phyloP scores from a whole-genome alignment of 2,797 vertebrate species.

The Xenentodon cancila region DNA sequence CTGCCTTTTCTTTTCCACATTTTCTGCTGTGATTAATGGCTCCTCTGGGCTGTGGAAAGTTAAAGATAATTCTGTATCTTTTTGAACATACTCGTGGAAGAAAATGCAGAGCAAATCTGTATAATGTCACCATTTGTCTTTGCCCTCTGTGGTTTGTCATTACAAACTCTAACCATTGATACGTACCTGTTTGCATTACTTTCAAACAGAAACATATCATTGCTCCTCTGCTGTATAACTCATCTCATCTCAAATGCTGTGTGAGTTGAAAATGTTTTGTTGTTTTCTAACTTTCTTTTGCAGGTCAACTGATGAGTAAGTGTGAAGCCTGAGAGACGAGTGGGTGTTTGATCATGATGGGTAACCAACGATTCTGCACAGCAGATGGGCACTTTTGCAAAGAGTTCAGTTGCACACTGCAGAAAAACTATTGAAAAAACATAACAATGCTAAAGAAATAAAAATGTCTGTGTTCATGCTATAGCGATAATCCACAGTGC shows the following conservation, averaged over 20 bases:
- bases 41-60: background rate
- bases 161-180: too few species aligned
- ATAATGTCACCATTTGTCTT: background rate
- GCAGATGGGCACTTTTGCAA: slow-evolving; percentile 58
- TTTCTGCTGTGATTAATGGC: slow-evolving; percentile 40
- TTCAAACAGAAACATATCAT: slow-evolving; percentile 1
- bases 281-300: slow-evolving; percentile 30
- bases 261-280: slow-evolving; percentile 27
- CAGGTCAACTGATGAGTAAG: slow-evolving; percentile 50
- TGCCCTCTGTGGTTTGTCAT: background rate
- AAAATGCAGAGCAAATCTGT: background rate
- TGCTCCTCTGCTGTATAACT: background rate
- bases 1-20: slow-evolving; percentile 14
- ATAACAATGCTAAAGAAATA: background rate
- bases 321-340: slow-evolving; percentile 45
- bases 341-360: slow-evolving; percentile 44
- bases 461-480: background rate
- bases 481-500: background rate
- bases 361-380: slow-evolving; percentile 38
- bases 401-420: slow-evolving; percentile 20
- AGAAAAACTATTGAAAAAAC: slow-evolving; percentile 19
- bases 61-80: slow-evolving; percentile 15
- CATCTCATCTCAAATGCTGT: background rate
- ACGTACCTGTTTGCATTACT: background rate
- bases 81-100: background rate